A percentile compares a stretch with the other conserved stretches of the same genome.
Evolutionary conservation across 1,140 invertebrate species (phyloP).

Genomic region (Phenacoccus solenopsis): DNA sequence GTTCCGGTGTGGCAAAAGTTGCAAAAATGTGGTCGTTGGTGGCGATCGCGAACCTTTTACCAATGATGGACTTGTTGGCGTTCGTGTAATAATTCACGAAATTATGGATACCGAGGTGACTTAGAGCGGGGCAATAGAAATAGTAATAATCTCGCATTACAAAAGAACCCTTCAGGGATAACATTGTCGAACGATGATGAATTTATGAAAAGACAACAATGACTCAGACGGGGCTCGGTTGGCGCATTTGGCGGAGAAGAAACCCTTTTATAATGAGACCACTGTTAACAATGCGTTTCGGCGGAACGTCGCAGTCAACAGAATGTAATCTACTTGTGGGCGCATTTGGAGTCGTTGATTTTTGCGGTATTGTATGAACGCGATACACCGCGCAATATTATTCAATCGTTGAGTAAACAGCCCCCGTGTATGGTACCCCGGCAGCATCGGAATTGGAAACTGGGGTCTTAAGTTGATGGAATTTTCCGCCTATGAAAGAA

Average conservation of each 20-base stretch:
- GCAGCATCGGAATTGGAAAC: neutral
- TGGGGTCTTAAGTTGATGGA: neutral
- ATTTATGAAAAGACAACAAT: conserved; percentile 3
- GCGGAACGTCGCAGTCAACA: neutral
- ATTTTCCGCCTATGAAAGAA: neutral
- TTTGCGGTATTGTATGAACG: neutral
- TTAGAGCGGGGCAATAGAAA: neutral
- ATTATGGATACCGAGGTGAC: neutral
- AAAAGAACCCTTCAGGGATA: neutral
- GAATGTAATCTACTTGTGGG: neutral
- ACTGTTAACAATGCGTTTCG: neutral
- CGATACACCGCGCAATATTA: neutral
- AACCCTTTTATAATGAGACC: conserved; percentile 1
- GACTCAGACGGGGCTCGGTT: neutral
- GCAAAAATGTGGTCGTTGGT: too few relatives aligned
- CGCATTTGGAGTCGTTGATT: neutral
- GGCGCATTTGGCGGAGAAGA: neutral
- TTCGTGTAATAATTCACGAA: neutral
- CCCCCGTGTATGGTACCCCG: neutral
- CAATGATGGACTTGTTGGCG: too few relatives aligned
- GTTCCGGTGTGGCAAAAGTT: too few relatives aligned
- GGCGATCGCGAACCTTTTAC: too few relatives aligned
- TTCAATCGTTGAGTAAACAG: neutral
- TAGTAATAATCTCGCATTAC: neutral
- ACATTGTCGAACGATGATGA: conserved; percentile 1